Evolutionary conservation across 2,888 invertebrate genomes (phyloP).

Genomic region (Caenorhabditis japonica): DNA sequence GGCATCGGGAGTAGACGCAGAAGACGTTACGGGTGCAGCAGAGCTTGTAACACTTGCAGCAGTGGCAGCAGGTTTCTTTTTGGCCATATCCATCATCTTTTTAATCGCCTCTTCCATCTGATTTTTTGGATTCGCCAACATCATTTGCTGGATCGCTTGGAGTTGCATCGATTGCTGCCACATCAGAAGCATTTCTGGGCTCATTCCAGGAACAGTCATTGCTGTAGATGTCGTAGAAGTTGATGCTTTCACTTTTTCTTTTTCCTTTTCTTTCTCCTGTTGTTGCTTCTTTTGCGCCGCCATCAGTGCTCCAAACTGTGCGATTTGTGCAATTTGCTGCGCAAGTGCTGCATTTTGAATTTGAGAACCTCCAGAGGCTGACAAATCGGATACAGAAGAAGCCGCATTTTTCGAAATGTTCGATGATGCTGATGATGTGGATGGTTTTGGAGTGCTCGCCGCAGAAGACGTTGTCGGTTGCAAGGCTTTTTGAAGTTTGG

Average conservation of each 20-base stretch:
- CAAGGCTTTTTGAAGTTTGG: constrained; percentile 12
- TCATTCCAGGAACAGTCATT: constrained; percentile 2
- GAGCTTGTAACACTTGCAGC: not conserved
- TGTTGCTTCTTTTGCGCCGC: constrained; percentile 11
- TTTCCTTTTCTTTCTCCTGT: not conserved
- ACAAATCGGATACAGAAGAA: too few relatives aligned
- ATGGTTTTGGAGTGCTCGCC: not conserved
- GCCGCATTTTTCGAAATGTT: too few relatives aligned
- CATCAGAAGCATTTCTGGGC: constrained; percentile 29
- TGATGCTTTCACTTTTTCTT: not conserved
- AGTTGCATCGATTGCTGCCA: constrained; percentile 41
- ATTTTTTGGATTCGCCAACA: constrained; percentile 10
- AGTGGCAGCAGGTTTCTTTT: constrained; percentile 8
- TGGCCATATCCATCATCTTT: constrained; percentile 37
- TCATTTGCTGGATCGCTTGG: constrained; percentile 17
- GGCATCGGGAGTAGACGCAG: constrained; percentile 13
- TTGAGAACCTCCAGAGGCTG: not conserved
- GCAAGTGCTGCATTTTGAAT: constrained; percentile 7
- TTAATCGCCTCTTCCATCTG: constrained; percentile 41
- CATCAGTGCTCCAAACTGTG: constrained; percentile 17
- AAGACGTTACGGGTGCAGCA: not conserved
- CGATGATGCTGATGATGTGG: not conserved
- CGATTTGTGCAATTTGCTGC: constrained; percentile 22
- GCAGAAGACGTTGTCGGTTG: constrained; percentile 1
- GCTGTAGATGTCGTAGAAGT: constrained; percentile 1